Percentiles rank a stretch among this genome's conserved stretches.
Evolutionary conservation across 2,113 vertebrate genomes (phyloP).

Genomic region (Ramphastos sulfuratus): DNA sequence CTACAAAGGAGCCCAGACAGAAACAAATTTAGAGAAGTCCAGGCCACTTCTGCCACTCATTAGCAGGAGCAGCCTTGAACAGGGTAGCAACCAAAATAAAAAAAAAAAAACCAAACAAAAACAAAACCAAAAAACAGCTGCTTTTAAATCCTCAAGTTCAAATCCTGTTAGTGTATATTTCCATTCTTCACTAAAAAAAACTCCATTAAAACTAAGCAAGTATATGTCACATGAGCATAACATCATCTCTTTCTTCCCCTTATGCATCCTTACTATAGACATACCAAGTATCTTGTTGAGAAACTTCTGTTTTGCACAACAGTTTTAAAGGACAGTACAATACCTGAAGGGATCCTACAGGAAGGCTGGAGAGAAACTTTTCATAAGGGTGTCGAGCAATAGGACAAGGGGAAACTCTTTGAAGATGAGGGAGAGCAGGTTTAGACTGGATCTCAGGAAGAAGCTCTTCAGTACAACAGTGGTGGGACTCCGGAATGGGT

Average conservation of each 20-base stretch:
- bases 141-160: not conserved
- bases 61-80: not conserved
- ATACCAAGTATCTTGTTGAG: not conserved
- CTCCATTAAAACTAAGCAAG: not conserved
- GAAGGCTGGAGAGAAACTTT: too few species aligned
- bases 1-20: not conserved
- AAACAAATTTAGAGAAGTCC: not conserved
- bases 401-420: too few species aligned
- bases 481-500: too few species aligned
- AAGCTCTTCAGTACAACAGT: too few species aligned
- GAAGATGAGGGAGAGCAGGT: too few species aligned
- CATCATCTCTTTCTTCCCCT: not conserved
- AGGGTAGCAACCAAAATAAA: not conserved
- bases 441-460: too few species aligned
- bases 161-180: not conserved
- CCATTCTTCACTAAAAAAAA: not conserved
- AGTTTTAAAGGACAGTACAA: not conserved
- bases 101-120: not conserved
- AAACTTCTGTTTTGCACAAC: not conserved
- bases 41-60: not conserved
- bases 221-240: not conserved
- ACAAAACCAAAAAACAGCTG: not conserved
- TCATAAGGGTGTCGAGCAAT: too few species aligned
- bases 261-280: not conserved
- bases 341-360: too few species aligned